Evolutionary conservation across 2,113 vertebrate species (phyloP).

Genomic region (Penelope pileata): DNA sequence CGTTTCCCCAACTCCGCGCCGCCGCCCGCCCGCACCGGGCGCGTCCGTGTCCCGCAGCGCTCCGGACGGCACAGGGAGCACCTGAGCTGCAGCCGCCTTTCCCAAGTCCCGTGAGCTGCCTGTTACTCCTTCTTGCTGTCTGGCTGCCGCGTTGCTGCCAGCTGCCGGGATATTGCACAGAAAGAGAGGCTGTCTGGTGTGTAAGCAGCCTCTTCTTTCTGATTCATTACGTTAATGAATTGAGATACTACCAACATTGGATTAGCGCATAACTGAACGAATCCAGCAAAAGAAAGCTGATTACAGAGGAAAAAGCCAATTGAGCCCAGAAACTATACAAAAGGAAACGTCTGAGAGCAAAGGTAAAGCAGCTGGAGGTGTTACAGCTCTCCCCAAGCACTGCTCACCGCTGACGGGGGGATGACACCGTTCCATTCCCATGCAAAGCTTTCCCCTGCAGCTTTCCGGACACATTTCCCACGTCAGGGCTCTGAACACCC

Average conservation of each 20-base stretch:
- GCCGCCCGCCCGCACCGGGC: background rate
- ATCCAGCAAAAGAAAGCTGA: conserved; percentile 57
- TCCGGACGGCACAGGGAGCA: background rate
- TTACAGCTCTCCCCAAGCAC: background rate
- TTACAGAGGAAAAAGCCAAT: conserved; percentile 51
- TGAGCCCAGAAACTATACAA: background rate
- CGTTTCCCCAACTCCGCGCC: background rate
- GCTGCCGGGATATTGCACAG: conserved; percentile 63
- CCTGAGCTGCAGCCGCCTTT: background rate
- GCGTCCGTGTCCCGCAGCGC: background rate
- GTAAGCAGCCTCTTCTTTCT: conserved; percentile 66
- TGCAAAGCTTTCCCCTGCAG: background rate
- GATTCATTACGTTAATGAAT: conserved; percentile 71
- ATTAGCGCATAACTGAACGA: conserved; percentile 55
- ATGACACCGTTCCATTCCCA: background rate
- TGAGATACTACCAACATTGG: conserved; percentile 58
- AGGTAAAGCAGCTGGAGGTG: background rate
- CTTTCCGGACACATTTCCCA: background rate
- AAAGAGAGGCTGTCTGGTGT: conserved; percentile 68
- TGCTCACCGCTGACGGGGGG: background rate
- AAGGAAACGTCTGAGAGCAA: background rate
- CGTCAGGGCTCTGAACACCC: background rate
- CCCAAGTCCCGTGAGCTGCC: background rate
- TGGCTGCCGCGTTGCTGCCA: conserved; percentile 3
- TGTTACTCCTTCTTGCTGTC: background rate